Evolutionary conservation across 2,888 invertebrate species (phyloP).

Genomic region (Zele albiditarsus): DNA sequence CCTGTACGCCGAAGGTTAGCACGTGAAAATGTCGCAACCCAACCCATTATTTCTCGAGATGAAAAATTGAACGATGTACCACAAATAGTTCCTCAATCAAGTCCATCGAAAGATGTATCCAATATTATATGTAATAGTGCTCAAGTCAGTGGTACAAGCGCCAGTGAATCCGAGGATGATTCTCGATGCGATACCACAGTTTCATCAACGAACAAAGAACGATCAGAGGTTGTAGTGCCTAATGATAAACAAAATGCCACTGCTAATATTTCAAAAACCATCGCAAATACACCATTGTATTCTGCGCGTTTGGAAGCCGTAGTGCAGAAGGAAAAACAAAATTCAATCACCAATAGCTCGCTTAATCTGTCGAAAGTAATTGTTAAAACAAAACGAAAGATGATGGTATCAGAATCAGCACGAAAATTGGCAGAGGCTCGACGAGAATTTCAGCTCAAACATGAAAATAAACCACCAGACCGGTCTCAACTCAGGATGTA

Average conservation of each 20-base stretch:
- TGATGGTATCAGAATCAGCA: conserved; percentile 73
- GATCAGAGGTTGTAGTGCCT: too few relatives aligned
- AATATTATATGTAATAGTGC: conserved; percentile 74
- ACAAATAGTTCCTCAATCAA: background rate
- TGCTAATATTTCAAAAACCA: conserved; percentile 72
- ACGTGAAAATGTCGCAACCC: too few relatives aligned
- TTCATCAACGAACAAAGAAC: too few relatives aligned
- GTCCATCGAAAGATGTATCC: conserved; percentile 56
- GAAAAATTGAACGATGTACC: conserved; percentile 29
- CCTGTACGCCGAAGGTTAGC: conserved; percentile 74
- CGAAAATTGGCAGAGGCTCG: conserved; percentile 75
- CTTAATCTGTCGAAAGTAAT: conserved; percentile 31
- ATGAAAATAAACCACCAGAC: conserved; percentile 75
- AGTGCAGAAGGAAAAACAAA: conserved; percentile 1
- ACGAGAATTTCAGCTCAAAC: conserved; percentile 75
- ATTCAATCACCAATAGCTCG: conserved; percentile 32
- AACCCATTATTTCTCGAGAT: conserved; percentile 55
- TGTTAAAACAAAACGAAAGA: conserved; percentile 60
- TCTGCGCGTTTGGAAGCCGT: background rate
- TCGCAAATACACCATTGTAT: background rate
- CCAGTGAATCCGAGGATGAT: conserved; percentile 82
- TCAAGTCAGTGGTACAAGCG: conserved; percentile 73
- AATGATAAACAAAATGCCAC: background rate
- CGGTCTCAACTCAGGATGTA: conserved; percentile 88
- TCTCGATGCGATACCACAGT: conserved; percentile 58